phyloP scores from a whole-genome alignment of 2,113 vertebrate genomes.

The Atrichornis clamosus region DNA sequence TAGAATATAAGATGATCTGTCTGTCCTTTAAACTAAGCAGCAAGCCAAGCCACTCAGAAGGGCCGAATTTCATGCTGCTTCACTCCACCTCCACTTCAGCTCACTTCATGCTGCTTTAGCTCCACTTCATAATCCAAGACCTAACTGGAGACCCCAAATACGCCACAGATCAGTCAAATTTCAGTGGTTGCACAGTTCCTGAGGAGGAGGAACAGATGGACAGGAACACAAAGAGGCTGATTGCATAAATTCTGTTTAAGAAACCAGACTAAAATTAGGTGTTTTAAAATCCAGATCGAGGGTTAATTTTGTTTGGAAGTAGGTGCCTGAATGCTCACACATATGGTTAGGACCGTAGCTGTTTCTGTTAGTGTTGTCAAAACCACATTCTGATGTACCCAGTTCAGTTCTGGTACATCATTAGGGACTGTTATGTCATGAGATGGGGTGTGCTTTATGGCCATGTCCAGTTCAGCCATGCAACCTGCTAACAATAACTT shows the following conservation, averaged over 20 bases:
- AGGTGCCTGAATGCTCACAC: not conserved
- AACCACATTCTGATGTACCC: not conserved
- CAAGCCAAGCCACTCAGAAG: not conserved
- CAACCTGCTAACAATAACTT: not conserved
- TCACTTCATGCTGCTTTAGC: not conserved
- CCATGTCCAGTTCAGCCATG: not conserved
- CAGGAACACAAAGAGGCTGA: constrained; percentile 5
- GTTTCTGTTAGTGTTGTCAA: not conserved
- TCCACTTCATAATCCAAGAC: not conserved
- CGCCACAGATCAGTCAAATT: not conserved
- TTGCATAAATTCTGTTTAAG: constrained; percentile 15
- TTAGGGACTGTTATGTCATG: not conserved
- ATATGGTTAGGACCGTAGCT: not conserved
- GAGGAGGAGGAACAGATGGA: constrained; percentile 33
- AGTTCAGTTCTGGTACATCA: not conserved
- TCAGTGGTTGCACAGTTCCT: not conserved
- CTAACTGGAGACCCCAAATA: not conserved
- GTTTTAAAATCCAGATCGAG: not conserved
- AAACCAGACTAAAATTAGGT: constrained; percentile 8
- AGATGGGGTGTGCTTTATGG: not conserved
- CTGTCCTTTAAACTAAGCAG: not conserved
- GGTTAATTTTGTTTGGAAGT: constrained; percentile 5
- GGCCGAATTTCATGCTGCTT: not conserved
- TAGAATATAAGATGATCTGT: not conserved
- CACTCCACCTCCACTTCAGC: not conserved